These are phyloP conservation scores for Cerceris ruficornis DNA, from an alignment of 2,888 invertebrate species.

Conservation along the genomic window DNA sequence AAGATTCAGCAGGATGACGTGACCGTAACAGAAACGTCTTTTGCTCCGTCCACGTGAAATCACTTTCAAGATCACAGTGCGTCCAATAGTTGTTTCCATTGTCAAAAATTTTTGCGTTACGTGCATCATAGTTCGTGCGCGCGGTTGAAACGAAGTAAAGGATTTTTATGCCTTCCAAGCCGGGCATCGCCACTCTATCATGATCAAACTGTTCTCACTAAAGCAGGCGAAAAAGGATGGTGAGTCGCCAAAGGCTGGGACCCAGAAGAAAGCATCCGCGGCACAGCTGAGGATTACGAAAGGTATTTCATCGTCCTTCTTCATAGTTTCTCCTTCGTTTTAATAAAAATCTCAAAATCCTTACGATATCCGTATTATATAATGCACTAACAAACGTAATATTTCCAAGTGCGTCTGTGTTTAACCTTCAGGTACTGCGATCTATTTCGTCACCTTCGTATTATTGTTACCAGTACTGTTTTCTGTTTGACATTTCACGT, in stretches of 20 bases:
- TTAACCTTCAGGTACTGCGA: no score
- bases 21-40: no score
- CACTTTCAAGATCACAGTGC: background rate
- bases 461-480: no score
- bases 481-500: no score
- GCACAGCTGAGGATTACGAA: slow-evolving; percentile 98
- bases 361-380: no score
- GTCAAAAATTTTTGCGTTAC: slow-evolving; percentile 50
- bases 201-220: slow-evolving; percentile 99
- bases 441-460: no score
- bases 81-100: slow-evolving; percentile 51
- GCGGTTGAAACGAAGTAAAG: slow-evolving; percentile 54
- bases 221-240: slow-evolving; percentile 99
- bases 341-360: no score
- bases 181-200: slow-evolving; percentile 81
- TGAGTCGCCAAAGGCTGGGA: slow-evolving; percentile 89
- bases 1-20: no score
- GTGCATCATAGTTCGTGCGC: slow-evolving; percentile 50
- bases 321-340: slow-evolving; percentile 17
- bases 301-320: slow-evolving; percentile 84
- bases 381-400: no score
- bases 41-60: no score
- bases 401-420: no score
- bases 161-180: slow-evolving; percentile 61
- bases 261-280: slow-evolving; percentile 96